Percentiles rank a stretch among this genome's conserved stretches.
These are phyloP conservation scores for Hippoglossus stenolepis DNA, from an alignment of 2,113 vertebrate genomes.

Conservation along the genomic window DNA sequence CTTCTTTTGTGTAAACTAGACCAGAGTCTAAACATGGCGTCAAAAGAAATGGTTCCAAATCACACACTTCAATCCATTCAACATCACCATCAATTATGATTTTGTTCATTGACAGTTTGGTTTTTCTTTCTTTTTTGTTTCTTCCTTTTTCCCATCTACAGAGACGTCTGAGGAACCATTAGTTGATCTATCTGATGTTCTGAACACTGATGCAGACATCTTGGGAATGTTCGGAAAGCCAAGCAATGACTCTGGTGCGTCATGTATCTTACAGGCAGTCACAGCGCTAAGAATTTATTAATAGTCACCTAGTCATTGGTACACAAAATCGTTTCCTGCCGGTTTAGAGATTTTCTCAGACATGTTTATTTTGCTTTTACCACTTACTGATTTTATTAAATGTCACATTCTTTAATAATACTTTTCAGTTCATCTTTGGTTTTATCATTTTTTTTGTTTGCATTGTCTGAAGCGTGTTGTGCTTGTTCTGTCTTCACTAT, in stretches of 20 bases:
- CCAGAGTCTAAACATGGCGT: constrained; percentile 5
- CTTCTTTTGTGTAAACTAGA: constrained; percentile 1
- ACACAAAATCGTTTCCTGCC: constrained; percentile 16
- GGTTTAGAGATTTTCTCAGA: constrained; percentile 39
- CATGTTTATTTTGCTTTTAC: constrained; percentile 53
- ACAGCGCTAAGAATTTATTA: constrained; percentile 48
- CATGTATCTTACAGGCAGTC: constrained; percentile 60
- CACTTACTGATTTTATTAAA: constrained; percentile 25
- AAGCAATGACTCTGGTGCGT: constrained; percentile 91
- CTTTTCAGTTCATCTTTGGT: constrained; percentile 54
- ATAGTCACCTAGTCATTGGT: constrained; percentile 37
- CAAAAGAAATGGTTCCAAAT: constrained; percentile 46
- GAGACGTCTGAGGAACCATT: constrained; percentile 91
- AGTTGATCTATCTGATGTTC: constrained; percentile 94
- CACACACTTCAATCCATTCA: constrained; percentile 60
- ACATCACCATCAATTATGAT: constrained; percentile 73
- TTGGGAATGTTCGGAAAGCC: constrained; percentile 97
- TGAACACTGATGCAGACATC: constrained; percentile 96
- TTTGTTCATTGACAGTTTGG: constrained; percentile 64
- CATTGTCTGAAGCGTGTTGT: constrained; percentile 70
- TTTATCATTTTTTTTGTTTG: constrained; percentile 45
- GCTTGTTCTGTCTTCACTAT: constrained; percentile 75
- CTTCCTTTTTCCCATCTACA: constrained; percentile 70
- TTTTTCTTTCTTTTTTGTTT: constrained; percentile 61
- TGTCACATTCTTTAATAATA: constrained; percentile 58